Evolutionary conservation across 2,113 vertebrate species (phyloP), one percentile per base, ranked within the genome.

Genomic region (Sterna hirundo): DNA sequence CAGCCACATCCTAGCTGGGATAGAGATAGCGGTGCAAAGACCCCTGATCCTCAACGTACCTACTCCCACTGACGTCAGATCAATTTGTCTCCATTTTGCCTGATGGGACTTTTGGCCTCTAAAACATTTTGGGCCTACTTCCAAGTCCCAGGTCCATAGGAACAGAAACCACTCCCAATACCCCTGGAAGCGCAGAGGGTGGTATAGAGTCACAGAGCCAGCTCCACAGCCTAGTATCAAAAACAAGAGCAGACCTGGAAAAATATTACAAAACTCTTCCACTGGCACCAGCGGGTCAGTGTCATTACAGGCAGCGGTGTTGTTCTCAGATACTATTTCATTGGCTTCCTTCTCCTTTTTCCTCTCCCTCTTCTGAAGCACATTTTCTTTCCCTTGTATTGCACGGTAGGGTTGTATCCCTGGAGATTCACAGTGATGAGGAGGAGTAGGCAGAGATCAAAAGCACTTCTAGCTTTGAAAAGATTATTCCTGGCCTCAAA

Each of bases 401-500:
- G 91, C 95, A 94, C 0, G n/a, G 97, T 96, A 95, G 92, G 86
- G 88, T 95, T 97, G 93, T 97, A 97, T 98, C 98, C 97, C 97
- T 98, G 97, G 98, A 98, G 96, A 95, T 96, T 96, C 94, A 97
- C 96, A 97, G 96, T 89, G 96, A 97, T 97, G 97, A 98, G 96
- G 97, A 96, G 98, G 96, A 97, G 97, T 96, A 98, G 96, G 93
- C 94, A 90, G 93, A 97, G 97, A 98, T 98, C 98, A 98, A 98
- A 98, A 97, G 97, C 96, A 88, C 75, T 96, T 97, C 96, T 97
- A 97, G 94, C 97, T 98, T 97, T 97, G 96, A 97, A 98, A 97
- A 98, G 97, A 97, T 98, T 98, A 98, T 98, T 98, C 97, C 97
- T 98, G 98, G 98, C 98, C 94, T 96, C 83, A 91, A 97, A 97